Evolutionary conservation across 2,888 invertebrate species (phyloP), one percentile per base, ranked within the genome.

Genomic region (Drosophila anceps): DNA sequence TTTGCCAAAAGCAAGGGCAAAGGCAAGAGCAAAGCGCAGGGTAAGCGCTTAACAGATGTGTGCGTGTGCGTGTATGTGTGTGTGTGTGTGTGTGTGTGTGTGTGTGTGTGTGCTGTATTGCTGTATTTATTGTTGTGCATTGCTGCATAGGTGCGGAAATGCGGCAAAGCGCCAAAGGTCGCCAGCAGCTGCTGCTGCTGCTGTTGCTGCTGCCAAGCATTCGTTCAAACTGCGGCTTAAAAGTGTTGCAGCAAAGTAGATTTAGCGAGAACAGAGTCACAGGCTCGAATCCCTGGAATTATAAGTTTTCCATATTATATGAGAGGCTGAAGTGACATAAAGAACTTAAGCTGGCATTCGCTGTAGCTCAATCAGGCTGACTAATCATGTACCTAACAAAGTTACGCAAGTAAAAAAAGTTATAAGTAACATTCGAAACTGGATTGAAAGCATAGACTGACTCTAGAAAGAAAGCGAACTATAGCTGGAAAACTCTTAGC

Each of bases 1-100:
- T 81, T 82, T 78, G 70, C 71, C 50, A 55, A 66, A 69, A 10
- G 7, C 53, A 29, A 29, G 39, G 29, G 8, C 7, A 39, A 29
- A 39, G 53, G 33, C 20, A 4, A 12, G n/a, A 13, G 35, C 10
- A 8, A 27, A 35, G 24, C 54, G 15, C 39, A 15, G 62, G 43
- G 37, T 18, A 50, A 53, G 37, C 37, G 37, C 35, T 64, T 68
- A 63, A 18, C 18, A 8, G 15, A 8, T 50, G 1, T n/a, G 0
- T 39, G 15, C 7, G 20, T 37, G 33, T n/a, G 4, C 6, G 24
- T 37, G 13, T 15, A 5, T 27, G 35, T 27, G 12, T 18, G n/a
- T 44, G 20, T 43, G 20, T 37, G 37, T 46, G 31, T n/a, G 27
- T 35, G 24, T 50, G 7, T 4, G 12, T 31, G 4, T 18, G 29